Conservation (phyloP, 2,888 invertebrate species). For the Apodemia hepburni region DNA sequence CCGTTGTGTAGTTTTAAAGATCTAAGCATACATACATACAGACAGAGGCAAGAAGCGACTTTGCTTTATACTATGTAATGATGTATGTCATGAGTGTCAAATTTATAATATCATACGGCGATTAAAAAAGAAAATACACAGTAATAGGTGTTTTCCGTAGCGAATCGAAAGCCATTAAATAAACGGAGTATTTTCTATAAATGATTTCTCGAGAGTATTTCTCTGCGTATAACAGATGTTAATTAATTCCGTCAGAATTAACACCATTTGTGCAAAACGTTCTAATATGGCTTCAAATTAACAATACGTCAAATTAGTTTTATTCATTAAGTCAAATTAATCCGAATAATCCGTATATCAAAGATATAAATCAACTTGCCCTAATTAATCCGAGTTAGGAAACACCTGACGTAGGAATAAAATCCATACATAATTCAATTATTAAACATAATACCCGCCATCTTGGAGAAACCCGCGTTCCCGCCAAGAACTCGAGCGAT, state of each 20-base stretch:
- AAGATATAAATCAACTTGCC: slow-evolving; percentile 8
- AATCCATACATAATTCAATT: slow-evolving; percentile 12
- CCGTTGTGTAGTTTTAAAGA: too few relatives aligned
- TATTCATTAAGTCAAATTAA: slow-evolving; percentile 11
- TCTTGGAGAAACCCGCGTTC: slow-evolving; percentile 2
- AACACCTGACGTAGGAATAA: slow-evolving; percentile 14
- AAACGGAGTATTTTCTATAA: too few relatives aligned
- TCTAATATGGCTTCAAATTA: slow-evolving; percentile 8
- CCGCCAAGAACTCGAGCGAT: slow-evolving; percentile 1
- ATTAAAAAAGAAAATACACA: too few relatives aligned
- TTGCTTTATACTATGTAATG: too few relatives aligned
- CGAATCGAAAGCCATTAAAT: too few relatives aligned
- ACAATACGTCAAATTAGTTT: slow-evolving; percentile 12
- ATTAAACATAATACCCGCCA: slow-evolving; percentile 9
- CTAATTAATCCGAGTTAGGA: slow-evolving; percentile 9
- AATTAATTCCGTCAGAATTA: neutral
- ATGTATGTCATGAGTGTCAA: too few relatives aligned
- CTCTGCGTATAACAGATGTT: neutral
- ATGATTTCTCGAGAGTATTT: neutral
- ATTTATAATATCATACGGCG: too few relatives aligned
- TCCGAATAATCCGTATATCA: slow-evolving; percentile 6
- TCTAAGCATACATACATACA: too few relatives aligned
- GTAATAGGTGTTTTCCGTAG: neutral
- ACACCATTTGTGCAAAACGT: slow-evolving; percentile 4
- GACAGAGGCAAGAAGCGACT: too few relatives aligned